Percentiles rank a stretch among this genome's conserved stretches.
Conservation (phyloP, 2,888 invertebrate species). For the Bembecia ichneumoniformis region DNA sequence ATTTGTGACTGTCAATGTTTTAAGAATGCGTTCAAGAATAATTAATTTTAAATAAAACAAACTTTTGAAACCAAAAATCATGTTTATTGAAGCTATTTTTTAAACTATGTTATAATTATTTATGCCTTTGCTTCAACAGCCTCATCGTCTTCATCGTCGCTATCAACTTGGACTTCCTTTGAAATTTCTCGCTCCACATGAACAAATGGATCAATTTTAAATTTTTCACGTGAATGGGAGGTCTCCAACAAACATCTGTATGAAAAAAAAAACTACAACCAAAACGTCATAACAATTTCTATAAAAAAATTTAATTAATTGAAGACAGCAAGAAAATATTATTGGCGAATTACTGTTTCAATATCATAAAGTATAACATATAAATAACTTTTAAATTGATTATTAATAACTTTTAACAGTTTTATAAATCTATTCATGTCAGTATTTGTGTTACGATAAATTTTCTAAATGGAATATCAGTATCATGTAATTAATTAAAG, state of each 20-base stretch:
- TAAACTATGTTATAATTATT: conserved; percentile 7
- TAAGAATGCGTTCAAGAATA: conserved; percentile 8
- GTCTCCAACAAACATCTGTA: conserved; percentile 56
- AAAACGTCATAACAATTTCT: background rate
- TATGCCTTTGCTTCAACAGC: conserved; percentile 34
- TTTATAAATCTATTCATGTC: too few relatives aligned
- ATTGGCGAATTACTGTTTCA: background rate
- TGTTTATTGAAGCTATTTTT: conserved; percentile 7
- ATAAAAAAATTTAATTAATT: too few relatives aligned
- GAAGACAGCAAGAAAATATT: too few relatives aligned
- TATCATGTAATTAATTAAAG: too few relatives aligned
- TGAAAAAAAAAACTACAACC: conserved; percentile 11
- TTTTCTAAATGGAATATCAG: too few relatives aligned
- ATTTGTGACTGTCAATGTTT: background rate
- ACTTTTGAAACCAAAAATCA: background rate
- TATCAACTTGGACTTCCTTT: conserved; percentile 53
- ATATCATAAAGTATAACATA: too few relatives aligned
- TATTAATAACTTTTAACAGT: too few relatives aligned
- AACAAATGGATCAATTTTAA: conserved; percentile 78
- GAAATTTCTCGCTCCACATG: conserved; percentile 51
- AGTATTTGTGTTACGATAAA: too few relatives aligned
- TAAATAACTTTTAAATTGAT: too few relatives aligned
- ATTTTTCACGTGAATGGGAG: conserved; percentile 62
- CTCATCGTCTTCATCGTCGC: conserved; percentile 52
- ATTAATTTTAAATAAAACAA: background rate